A percentile compares a stretch with the other conserved stretches of the same genome.
Conservation (phyloP, 1,140 invertebrate genomes). For the Zophobas morio region DNA sequence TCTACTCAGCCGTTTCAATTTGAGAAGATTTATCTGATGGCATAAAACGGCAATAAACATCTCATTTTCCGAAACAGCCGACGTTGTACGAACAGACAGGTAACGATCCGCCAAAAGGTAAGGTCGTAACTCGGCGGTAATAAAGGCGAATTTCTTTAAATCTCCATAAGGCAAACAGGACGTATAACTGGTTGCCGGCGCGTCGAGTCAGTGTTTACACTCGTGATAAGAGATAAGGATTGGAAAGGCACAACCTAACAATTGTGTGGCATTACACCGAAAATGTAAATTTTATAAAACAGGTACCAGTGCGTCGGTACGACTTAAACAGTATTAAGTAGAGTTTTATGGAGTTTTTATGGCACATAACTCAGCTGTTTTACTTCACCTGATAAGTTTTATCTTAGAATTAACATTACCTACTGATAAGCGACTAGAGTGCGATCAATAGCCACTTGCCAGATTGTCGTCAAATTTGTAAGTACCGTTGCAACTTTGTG, state of each 20-base stretch:
- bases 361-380: neutral
- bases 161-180: too few species aligned
- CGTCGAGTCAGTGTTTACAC: too few species aligned
- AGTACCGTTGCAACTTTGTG: neutral
- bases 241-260: too few species aligned
- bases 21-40: neutral
- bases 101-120: conserved; percentile 13
- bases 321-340: too few species aligned
- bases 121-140: neutral
- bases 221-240: too few species aligned
- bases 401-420: neutral
- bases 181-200: too few species aligned
- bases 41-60: conserved; percentile 14
- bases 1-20: conserved; percentile 5
- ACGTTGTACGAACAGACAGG: conserved; percentile 3
- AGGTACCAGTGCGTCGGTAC: too few species aligned
- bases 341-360: neutral
- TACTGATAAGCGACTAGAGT: too few species aligned
- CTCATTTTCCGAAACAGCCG: conserved; percentile 6
- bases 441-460: too few species aligned
- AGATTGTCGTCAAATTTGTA: neutral
- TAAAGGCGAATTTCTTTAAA: neutral
- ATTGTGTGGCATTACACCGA: too few species aligned
- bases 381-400: conserved; percentile 5
- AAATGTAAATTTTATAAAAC: too few species aligned